These are phyloP conservation scores for Cydia strobilella DNA, from an alignment of 1,140 invertebrate genomes.

Conservation along the genomic window DNA sequence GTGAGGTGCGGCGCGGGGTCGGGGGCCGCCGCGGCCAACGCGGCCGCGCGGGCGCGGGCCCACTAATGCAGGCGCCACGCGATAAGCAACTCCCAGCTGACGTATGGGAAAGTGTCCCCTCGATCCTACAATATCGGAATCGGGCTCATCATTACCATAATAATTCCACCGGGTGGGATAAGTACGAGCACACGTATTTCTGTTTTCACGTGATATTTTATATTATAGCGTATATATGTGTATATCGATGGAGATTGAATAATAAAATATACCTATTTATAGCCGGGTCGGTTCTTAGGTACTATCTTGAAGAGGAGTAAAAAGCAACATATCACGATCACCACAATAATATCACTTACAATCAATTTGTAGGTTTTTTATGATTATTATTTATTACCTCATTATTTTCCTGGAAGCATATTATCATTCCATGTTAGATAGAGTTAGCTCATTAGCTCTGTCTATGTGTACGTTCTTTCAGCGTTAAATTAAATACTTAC, in stretches of 20 bases:
- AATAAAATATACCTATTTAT: conserved; percentile 28
- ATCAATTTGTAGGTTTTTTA: too few species aligned
- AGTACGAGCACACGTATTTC: conserved; percentile 23
- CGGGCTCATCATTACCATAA: conserved; percentile 37
- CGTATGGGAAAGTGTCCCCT: conserved; percentile 59
- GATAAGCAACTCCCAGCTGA: conserved; percentile 44
- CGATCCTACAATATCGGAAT: conserved; percentile 31
- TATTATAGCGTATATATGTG: conserved; percentile 1
- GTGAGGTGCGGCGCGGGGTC: conserved; percentile 19
- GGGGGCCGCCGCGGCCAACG: too few species aligned
- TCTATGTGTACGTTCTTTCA: too few species aligned
- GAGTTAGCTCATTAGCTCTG: too few species aligned
- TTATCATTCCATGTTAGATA: too few species aligned
- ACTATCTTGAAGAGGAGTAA: background rate
- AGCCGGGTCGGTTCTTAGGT: background rate
- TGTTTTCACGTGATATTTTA: conserved; percentile 21
- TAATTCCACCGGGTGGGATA: conserved; percentile 28
- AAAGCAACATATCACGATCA: conserved; percentile 11
- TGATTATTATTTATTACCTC: too few species aligned
- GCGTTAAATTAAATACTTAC: too few species aligned
- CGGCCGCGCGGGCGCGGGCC: too few species aligned
- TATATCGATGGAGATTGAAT: conserved; percentile 37
- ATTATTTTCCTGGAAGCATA: too few species aligned
- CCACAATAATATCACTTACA: background rate
- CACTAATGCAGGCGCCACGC: conserved; percentile 59